Evolutionary conservation across 2,888 invertebrate genomes (phyloP).

Genomic region (Caenorhabditis sp.): DNA sequence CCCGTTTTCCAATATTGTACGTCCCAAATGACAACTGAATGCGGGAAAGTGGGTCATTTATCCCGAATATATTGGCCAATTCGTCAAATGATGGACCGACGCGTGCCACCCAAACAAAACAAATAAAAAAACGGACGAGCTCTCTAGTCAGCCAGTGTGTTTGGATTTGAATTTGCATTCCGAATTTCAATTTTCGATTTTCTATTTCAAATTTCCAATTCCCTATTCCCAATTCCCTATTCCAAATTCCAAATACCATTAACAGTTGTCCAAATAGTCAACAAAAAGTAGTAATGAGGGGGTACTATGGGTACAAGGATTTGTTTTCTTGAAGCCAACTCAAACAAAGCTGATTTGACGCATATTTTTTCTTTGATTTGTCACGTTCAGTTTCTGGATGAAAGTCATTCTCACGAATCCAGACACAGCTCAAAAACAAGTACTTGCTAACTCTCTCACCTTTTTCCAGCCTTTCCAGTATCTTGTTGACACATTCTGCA

Average conservation of each 20-base stretch:
- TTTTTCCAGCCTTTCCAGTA: too few species aligned
- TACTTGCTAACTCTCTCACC: too few species aligned
- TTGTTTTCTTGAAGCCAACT: too few species aligned
- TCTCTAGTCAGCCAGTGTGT: not conserved
- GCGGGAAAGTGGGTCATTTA: not conserved
- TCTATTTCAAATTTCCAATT: not conserved
- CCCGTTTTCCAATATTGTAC: too few species aligned
- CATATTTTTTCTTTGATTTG: too few species aligned
- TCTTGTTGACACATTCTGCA: too few species aligned
- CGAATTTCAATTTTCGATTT: not conserved
- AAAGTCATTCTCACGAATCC: too few species aligned
- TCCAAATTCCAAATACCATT: not conserved
- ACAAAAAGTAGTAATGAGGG: not conserved
- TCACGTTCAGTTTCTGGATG: too few species aligned
- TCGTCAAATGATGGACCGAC: not conserved
- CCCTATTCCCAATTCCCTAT: not conserved
- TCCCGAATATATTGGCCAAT: not conserved
- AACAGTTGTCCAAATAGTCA: conserved; percentile 6
- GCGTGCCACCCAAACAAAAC: not conserved
- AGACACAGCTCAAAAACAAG: too few species aligned
- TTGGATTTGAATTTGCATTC: conserved; percentile 5
- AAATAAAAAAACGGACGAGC: not conserved
- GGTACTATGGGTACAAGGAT: too few species aligned
- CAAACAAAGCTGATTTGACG: too few species aligned
- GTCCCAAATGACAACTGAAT: too few species aligned